Conservation (phyloP, 2,797 vertebrate species). For the Pteropus rufus region DNA sequence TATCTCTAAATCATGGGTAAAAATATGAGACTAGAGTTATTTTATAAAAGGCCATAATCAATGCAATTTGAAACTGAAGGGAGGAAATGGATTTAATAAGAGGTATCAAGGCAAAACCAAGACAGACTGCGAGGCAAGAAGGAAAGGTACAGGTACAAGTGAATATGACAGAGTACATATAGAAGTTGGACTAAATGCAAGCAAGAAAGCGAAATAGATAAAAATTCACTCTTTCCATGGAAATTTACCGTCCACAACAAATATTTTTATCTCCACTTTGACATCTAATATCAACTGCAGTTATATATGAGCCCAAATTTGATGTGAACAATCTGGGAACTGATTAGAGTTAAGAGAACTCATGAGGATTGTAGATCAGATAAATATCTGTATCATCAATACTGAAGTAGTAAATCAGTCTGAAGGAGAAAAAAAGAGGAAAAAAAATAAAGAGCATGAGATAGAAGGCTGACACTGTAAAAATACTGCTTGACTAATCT, state of each 20-base stretch:
- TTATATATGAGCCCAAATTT: conserved; percentile 39
- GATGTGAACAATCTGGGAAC: not conserved
- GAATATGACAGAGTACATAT: not conserved
- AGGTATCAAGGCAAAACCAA: not conserved
- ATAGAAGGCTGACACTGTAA: not conserved
- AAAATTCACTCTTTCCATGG: not conserved
- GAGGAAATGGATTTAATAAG: not conserved
- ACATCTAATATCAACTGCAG: conserved; percentile 11
- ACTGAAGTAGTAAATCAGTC: not conserved
- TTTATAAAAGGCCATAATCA: not conserved
- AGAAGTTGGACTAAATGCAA: not conserved
- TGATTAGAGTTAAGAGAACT: conserved; percentile 38
- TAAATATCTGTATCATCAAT: not conserved
- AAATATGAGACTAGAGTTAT: not conserved
- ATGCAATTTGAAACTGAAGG: not conserved
- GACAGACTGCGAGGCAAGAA: not conserved
- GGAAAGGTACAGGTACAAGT: not conserved
- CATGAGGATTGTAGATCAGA: conserved; percentile 17
- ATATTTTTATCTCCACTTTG: not conserved
- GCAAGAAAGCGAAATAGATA: not conserved
- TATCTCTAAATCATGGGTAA: not conserved
- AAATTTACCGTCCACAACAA: conserved; percentile 1
- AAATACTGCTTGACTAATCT: not conserved
- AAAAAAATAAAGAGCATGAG: not conserved
- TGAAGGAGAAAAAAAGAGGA: not conserved